Percentiles rank a stretch among this genome's conserved stretches.
phyloP scores from a whole-genome alignment of 2,888 invertebrate species.

The Deladenus siricidicola region DNA sequence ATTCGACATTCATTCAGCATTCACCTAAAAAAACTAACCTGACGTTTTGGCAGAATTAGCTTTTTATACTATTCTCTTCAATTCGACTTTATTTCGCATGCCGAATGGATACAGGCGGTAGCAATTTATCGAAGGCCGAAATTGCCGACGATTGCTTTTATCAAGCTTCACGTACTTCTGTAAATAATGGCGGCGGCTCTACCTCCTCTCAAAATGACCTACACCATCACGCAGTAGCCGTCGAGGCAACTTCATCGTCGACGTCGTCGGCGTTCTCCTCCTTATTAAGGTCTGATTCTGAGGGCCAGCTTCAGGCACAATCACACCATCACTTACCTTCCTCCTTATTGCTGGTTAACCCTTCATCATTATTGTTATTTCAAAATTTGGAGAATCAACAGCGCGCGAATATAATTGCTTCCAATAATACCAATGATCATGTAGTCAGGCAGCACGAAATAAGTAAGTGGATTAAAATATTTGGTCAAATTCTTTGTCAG shows the following conservation, averaged over 20 bases:
- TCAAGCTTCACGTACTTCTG: not conserved
- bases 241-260: not conserved
- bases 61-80: no score
- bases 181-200: not conserved
- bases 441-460: not conserved
- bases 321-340: not conserved
- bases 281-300: no score
- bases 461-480: not conserved
- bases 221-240: not conserved
- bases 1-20: no score
- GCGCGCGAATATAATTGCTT: no score
- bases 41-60: no score
- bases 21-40: no score
- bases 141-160: not conserved
- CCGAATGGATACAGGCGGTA: not conserved
- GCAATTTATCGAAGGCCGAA: not conserved
- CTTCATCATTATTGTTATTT: not conserved
- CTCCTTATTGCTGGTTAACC: not conserved
- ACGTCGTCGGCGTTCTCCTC: no score
- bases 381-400: not conserved
- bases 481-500: not conserved
- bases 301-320: not conserved
- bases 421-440: not conserved
- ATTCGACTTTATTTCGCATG: no score
- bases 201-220: not conserved